Conservation (phyloP, 2,797 vertebrate genomes). For the Sebastes miniatus region DNA sequence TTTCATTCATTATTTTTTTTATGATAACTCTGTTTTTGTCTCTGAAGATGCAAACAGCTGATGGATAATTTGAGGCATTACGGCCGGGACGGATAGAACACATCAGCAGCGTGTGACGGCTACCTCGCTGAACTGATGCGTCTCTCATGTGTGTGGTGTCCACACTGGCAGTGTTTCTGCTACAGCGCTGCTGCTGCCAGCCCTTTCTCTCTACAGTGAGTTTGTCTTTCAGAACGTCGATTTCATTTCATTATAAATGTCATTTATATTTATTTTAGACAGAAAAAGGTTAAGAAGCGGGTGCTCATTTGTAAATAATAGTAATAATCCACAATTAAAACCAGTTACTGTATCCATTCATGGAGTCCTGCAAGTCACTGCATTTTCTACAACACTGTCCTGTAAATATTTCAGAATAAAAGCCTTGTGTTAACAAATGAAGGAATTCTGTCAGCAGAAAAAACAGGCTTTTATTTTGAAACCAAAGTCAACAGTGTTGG, state of each 20-base stretch:
- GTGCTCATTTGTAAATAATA: background rate
- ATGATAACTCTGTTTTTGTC: conserved; percentile 8
- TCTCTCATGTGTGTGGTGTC: too few species aligned
- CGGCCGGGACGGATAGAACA: too few species aligned
- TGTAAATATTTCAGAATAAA: background rate
- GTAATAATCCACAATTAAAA: background rate
- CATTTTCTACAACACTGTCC: background rate
- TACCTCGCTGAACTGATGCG: too few species aligned
- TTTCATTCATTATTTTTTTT: conserved; percentile 2
- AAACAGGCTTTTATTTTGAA: background rate
- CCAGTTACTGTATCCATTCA: background rate
- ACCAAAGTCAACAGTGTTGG: background rate
- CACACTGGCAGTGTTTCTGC: too few species aligned
- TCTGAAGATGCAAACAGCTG: conserved; percentile 22
- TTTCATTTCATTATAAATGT: background rate
- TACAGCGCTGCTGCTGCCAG: too few species aligned
- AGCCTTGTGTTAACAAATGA: background rate
- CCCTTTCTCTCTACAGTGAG: too few species aligned
- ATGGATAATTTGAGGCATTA: conserved; percentile 24
- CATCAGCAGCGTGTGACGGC: too few species aligned
- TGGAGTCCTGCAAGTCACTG: background rate
- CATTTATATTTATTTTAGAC: background rate
- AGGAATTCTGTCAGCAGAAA: background rate
- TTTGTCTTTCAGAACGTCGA: too few species aligned
- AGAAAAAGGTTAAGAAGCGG: background rate